phyloP scores from a whole-genome alignment of 2,797 vertebrate genomes.

The Poecilia wingei region DNA sequence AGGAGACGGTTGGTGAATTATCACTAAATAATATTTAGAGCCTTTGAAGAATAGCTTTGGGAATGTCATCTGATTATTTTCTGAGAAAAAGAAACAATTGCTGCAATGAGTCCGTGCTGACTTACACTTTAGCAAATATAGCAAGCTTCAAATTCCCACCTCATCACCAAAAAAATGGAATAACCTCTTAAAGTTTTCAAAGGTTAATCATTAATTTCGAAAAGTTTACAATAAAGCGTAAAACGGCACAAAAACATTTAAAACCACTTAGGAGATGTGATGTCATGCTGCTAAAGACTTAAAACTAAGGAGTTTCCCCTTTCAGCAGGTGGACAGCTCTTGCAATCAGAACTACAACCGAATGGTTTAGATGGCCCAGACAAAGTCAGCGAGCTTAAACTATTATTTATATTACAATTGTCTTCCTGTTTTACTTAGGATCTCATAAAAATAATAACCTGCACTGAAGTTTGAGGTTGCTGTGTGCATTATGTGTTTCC shows the following conservation, averaged over 20 bases:
- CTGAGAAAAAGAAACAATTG: background rate
- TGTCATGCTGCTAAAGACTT: background rate
- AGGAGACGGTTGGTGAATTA: background rate
- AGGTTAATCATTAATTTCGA: background rate
- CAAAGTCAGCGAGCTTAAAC: background rate
- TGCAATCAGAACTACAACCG: background rate
- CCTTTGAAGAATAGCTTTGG: background rate
- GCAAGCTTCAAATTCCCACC: background rate
- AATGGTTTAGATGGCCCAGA: background rate
- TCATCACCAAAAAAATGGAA: background rate
- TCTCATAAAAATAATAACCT: background rate
- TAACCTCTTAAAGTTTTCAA: background rate
- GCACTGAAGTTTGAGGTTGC: background rate
- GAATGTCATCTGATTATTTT: no score
- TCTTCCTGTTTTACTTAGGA: background rate
- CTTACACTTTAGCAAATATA: background rate
- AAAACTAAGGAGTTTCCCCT: background rate
- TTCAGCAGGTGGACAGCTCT: background rate
- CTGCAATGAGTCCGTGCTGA: background rate
- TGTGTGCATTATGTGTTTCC: background rate
- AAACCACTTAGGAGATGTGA: background rate
- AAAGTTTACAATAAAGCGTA: background rate
- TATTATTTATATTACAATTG: background rate
- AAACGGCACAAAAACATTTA: background rate
- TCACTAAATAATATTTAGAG: background rate